Evolutionary conservation across 2,888 invertebrate species (phyloP).

Genomic region (Cephus pulcher): DNA sequence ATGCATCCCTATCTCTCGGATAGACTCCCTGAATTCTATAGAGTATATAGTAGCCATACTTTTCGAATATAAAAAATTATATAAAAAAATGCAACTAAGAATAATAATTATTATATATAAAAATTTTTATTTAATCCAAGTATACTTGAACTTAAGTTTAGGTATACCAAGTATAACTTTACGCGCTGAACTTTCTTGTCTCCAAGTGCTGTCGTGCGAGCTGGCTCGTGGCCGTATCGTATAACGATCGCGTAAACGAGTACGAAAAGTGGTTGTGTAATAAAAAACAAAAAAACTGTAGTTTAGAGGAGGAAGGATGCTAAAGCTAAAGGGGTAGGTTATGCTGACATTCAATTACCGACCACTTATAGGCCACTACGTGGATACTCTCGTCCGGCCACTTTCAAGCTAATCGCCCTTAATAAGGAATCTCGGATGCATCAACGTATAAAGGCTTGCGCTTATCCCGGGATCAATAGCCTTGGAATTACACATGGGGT

Average conservation of each 20-base stretch:
- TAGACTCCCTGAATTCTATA: neutral
- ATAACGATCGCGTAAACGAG: neutral
- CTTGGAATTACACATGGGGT: neutral
- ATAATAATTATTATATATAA: neutral
- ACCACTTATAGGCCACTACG: constrained; percentile 32
- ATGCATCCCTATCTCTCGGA: neutral
- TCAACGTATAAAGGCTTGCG: constrained; percentile 12
- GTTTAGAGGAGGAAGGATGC: neutral
- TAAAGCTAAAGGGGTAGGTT: constrained; percentile 9
- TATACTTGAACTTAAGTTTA: neutral
- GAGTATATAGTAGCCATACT: neutral
- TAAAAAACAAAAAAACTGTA: neutral
- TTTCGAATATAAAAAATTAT: neutral
- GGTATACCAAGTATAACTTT: neutral
- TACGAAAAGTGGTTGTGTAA: neutral
- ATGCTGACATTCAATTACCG: constrained; percentile 44
- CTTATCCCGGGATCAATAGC: constrained; percentile 5
- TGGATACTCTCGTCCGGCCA: constrained; percentile 36
- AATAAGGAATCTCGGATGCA: constrained; percentile 39
- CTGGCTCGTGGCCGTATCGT: neutral
- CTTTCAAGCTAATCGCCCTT: constrained; percentile 38
- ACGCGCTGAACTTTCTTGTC: neutral
- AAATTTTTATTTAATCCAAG: neutral
- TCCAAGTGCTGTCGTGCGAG: neutral
- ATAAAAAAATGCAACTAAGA: neutral